phyloP scores from a whole-genome alignment of 2,113 vertebrate species.

The Sinocyclocheilus grahami region DNA sequence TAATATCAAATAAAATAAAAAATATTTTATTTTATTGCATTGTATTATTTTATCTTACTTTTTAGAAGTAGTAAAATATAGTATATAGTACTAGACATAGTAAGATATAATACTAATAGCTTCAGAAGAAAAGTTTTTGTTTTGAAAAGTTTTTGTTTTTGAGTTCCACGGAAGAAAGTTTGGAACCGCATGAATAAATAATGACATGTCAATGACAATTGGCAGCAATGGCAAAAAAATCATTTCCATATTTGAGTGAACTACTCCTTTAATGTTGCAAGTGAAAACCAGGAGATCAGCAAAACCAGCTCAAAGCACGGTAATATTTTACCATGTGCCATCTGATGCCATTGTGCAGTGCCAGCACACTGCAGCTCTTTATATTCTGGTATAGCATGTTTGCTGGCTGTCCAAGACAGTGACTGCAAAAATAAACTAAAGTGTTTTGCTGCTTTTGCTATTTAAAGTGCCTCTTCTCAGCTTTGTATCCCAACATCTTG shows the following conservation, averaged over 20 bases:
- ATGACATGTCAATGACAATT: background rate
- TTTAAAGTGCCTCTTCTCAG: background rate
- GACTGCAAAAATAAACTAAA: background rate
- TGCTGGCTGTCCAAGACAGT: background rate
- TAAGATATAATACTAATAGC: no score
- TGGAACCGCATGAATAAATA: constrained; percentile 5
- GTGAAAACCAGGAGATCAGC: background rate
- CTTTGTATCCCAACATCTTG: constrained; percentile 21
- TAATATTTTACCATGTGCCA: background rate
- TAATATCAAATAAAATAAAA: no score
- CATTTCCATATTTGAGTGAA: background rate
- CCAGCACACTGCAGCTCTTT: background rate
- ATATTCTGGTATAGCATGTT: background rate
- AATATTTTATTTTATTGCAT: no score
- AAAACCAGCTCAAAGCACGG: background rate
- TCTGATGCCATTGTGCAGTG: background rate
- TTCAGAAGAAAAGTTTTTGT: background rate
- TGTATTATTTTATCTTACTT: no score
- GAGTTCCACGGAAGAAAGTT: background rate
- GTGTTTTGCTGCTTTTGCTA: background rate
- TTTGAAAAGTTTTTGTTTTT: background rate
- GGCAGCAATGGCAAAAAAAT: background rate
- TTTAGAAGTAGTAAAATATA: no score
- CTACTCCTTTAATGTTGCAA: background rate
- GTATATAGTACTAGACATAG: no score